These are phyloP conservation scores for Orthonyx spaldingii DNA, from an alignment of 2,113 vertebrate genomes.

Conservation along the genomic window DNA sequence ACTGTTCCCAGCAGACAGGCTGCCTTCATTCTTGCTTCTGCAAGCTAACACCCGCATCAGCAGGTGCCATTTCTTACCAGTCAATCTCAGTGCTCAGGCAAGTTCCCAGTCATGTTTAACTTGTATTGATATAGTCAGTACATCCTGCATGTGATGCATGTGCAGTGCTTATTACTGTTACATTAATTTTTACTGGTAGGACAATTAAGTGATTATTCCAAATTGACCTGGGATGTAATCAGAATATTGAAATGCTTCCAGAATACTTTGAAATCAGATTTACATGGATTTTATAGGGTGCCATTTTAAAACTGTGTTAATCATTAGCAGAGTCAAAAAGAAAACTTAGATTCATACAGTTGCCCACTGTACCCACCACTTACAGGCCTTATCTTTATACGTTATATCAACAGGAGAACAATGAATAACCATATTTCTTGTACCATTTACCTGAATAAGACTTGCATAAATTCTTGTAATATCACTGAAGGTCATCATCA, in stretches of 20 bases:
- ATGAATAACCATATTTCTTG: background rate
- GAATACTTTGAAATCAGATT: background rate
- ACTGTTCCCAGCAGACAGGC: background rate
- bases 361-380: background rate
- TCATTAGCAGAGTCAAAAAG: background rate
- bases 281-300: background rate
- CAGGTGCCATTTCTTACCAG: background rate
- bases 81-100: background rate
- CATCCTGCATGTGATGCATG: background rate
- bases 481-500: constrained; percentile 63
- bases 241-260: background rate
- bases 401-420: background rate
- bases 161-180: background rate
- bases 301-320: background rate
- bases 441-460: constrained; percentile 22
- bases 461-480: constrained; percentile 47
- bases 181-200: background rate
- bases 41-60: background rate
- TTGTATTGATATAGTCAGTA: background rate
- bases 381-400: background rate
- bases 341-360: background rate
- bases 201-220: background rate
- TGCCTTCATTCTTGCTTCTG: background rate
- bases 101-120: background rate
- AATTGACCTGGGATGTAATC: background rate